Percentiles rank a stretch among this genome's conserved stretches.
Conservation (phyloP, 2,888 invertebrate species). For the Sepiola atlantica region DNA sequence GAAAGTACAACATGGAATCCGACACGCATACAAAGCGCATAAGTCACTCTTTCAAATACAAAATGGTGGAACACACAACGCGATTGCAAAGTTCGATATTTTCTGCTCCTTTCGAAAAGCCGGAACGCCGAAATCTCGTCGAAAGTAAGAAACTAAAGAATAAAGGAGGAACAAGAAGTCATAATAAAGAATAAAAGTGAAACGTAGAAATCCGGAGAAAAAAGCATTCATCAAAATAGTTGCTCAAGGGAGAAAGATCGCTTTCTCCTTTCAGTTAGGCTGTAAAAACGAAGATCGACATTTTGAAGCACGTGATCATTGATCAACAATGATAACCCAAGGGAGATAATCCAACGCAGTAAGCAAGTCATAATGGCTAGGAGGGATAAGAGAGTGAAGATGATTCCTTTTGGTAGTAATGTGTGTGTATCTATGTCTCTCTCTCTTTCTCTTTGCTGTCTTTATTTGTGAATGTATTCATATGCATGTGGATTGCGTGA, state of each 20-base stretch:
- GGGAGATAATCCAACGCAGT: background rate
- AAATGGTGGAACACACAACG: no score
- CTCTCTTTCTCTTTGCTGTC: background rate
- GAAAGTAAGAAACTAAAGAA: background rate
- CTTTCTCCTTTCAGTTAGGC: background rate
- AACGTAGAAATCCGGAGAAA: background rate
- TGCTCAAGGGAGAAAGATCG: slow-evolving; percentile 11
- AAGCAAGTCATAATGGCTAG: background rate
- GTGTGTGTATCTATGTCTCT: background rate
- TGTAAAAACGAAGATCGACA: background rate
- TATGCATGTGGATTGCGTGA: no score
- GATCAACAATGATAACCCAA: background rate
- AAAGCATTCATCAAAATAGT: background rate
- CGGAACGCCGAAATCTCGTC: no score
- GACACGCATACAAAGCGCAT: no score
- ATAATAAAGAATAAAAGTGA: background rate
- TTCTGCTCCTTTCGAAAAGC: no score
- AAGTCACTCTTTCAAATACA: no score
- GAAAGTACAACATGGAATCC: no score
- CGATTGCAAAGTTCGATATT: no score
- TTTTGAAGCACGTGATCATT: slow-evolving; percentile 6
- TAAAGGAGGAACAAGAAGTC: background rate
- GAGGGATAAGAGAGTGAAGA: background rate
- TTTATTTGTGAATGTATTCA: background rate
- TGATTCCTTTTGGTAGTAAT: background rate